These are phyloP conservation scores for Ceriagrion tenellum DNA, from an alignment of 2,888 invertebrate species.

Conservation along the genomic window DNA sequence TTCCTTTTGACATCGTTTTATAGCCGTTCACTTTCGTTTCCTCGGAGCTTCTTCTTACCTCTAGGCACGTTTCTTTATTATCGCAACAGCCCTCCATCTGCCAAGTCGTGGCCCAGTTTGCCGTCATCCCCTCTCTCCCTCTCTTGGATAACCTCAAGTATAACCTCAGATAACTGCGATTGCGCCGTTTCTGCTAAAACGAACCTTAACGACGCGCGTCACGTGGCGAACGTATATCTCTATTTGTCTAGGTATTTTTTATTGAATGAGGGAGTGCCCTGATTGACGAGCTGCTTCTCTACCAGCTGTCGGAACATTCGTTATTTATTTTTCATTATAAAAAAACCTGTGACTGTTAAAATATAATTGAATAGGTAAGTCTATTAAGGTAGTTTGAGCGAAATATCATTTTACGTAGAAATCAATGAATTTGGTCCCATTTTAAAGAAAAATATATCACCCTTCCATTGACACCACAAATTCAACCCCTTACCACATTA, in stretches of 20 bases:
- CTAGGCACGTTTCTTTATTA: background rate
- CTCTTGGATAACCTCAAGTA: background rate
- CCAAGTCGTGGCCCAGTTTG: constrained; percentile 17
- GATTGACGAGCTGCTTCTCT: background rate
- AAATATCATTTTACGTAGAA: too few species aligned
- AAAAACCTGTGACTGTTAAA: too few species aligned
- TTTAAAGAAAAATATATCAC: too few species aligned
- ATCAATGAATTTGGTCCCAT: too few species aligned
- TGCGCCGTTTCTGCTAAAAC: background rate
- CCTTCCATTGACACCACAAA: too few species aligned
- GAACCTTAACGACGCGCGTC: background rate
- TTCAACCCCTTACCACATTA: too few species aligned
- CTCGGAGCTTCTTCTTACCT: constrained; percentile 39
- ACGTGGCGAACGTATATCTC: background rate
- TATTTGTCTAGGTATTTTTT: background rate
- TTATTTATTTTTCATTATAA: too few species aligned
- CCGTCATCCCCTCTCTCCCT: background rate
- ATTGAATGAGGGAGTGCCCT: background rate
- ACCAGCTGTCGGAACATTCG: too few species aligned
- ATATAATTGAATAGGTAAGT: too few species aligned
- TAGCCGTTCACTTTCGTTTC: constrained; percentile 41
- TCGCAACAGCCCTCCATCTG: constrained; percentile 8
- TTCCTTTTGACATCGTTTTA: constrained; percentile 37
- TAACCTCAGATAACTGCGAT: background rate
- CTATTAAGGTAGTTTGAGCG: too few species aligned